Base-by-base conservation (phyloP, 1,140 invertebrate genomes). In the Temnothorax longispinosus region DNA sequence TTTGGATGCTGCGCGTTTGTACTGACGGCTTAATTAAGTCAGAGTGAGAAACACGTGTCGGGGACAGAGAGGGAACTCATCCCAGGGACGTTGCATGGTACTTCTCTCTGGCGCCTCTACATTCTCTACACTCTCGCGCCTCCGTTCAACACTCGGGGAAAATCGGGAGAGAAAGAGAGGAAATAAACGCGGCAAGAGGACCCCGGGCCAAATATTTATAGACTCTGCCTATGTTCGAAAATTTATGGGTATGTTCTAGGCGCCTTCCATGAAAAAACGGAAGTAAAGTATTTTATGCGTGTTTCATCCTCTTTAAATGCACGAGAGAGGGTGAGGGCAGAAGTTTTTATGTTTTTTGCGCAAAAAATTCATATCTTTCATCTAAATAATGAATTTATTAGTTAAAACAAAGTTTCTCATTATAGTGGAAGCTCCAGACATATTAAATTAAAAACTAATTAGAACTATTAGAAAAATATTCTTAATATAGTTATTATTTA, bases 11-110 rank as follows among this genome's bases (percentile, higher is more conserved):
- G 72, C 86, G 76, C 87, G 90, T 89, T 91, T 88, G 89, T 90
- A 89, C 89, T 90, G 89, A 90, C 88, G 90, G 87, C 89, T 91
- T 91, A 91, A 91, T 91, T 91, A 91, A 91, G 89, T 88, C 87
- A 50, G 71, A 85, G 82, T 65, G 82, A 85, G 82, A 85, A 78
- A 54, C 82, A 78, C 47, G 60, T 85, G 74, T 60, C 47, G 74
- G 50, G 52, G 54, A 74, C 84, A 85, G 78, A 90, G 88, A 90
- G 88, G 58, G 85, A 87, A 60, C 69, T 86, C 64, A 60, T 90
- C 56, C 85, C 78, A 84, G 88, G 88, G 85, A 75, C 75, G 88
- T 89, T 82, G 88, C 72, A 78, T 74, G 88, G 85, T 69, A 84
- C 65, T 67, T 87, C 41, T 85, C 74, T 69, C 58, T 69, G 21